These are phyloP conservation scores for Sarotherodon lohbergeri DNA, from an alignment of 2,113 vertebrate genomes.

Conservation along the genomic window DNA sequence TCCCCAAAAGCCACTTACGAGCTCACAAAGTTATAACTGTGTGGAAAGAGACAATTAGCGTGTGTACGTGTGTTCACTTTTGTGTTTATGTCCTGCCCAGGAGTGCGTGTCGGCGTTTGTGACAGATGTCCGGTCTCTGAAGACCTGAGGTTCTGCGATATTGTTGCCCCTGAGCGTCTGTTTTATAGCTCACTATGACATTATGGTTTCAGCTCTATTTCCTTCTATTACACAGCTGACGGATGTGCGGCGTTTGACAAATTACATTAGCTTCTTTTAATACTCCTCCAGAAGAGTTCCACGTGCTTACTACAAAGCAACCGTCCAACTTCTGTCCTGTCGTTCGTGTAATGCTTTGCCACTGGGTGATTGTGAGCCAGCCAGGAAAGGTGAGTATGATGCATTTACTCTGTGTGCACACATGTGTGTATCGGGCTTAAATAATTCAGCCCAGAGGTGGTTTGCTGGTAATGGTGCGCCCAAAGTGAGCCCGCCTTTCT, in stretches of 20 bases:
- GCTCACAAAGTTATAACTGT: slow-evolving; percentile 48
- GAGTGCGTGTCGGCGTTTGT: background rate
- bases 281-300: background rate
- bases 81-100: background rate
- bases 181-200: slow-evolving; percentile 23
- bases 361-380: background rate
- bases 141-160: slow-evolving; percentile 10
- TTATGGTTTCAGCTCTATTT: slow-evolving; percentile 39
- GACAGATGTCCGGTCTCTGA: slow-evolving; percentile 27
- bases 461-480: slow-evolving; percentile 19
- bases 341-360: background rate
- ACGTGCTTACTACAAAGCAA: slow-evolving; percentile 1
- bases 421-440: slow-evolving; percentile 9
- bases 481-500: background rate
- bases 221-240: slow-evolving; percentile 15
- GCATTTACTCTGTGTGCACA: background rate
- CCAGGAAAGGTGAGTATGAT: background rate
- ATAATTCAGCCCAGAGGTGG: slow-evolving; percentile 42
- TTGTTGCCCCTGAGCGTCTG: slow-evolving; percentile 20
- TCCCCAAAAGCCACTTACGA: slow-evolving; percentile 64
- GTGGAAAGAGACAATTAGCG: slow-evolving; percentile 35
- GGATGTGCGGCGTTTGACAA: slow-evolving; percentile 8
- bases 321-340: background rate
- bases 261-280: background rate
- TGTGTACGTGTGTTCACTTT: slow-evolving; percentile 3